Conservation (phyloP, 2,797 vertebrate genomes). For the Aplochiton taeniatus region DNA sequence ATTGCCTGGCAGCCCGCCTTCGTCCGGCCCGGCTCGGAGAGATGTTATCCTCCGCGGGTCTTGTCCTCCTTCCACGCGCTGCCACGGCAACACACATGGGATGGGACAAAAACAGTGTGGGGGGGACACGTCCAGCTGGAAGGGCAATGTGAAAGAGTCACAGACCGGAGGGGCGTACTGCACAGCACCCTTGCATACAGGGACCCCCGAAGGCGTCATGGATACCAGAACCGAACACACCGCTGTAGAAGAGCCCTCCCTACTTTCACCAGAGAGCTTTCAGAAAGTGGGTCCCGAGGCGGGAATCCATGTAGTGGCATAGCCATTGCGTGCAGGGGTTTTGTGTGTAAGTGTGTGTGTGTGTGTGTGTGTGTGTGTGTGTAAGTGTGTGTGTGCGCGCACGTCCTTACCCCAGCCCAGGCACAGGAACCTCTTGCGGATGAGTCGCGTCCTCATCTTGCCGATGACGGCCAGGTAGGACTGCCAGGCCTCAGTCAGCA, state of each 20-base stretch:
- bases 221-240: too few relatives aligned
- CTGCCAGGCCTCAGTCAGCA: conserved; percentile 98
- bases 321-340: conserved; percentile 7
- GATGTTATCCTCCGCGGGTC: conserved; percentile 59
- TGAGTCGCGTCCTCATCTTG: conserved; percentile 94
- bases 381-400: neutral
- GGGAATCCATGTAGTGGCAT: conserved; percentile 4
- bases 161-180: too few relatives aligned
- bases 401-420: conserved; percentile 93
- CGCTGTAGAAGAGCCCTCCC: too few relatives aligned
- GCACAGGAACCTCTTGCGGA: conserved; percentile 98
- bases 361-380: neutral
- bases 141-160: too few relatives aligned
- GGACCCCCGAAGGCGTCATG: too few relatives aligned
- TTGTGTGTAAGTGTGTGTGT: conserved; percentile 6
- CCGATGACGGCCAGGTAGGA: conserved; percentile 97
- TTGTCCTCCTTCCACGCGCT: conserved; percentile 47
- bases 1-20: conserved; percentile 52
- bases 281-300: too few relatives aligned
- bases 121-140: too few relatives aligned
- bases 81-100: conserved; percentile 13
- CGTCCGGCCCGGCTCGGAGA: conserved; percentile 47
- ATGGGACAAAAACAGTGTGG: too few relatives aligned
- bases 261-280: too few relatives aligned
- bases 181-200: too few relatives aligned